Evolutionary conservation across 2,113 vertebrate species (phyloP).

Genomic region (Platysternon megacephalum): DNA sequence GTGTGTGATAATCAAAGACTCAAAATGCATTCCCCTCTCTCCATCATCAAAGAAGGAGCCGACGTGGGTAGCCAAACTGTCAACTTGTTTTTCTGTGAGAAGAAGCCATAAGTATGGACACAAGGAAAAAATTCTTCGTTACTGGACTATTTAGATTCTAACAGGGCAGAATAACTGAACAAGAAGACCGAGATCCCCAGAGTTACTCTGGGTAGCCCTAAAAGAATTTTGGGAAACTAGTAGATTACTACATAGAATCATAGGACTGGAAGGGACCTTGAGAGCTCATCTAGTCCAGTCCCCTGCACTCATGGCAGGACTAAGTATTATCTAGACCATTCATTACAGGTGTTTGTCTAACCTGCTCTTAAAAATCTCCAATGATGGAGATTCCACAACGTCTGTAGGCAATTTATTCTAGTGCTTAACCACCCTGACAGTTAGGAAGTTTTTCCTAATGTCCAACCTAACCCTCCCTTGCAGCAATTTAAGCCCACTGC

Average conservation of each 20-base stretch:
- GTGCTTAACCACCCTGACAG: no score
- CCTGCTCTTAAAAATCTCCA: no score
- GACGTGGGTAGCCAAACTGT: not conserved
- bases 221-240: not conserved
- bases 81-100: not conserved
- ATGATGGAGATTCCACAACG: no score
- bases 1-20: not conserved
- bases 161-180: not conserved
- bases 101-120: not conserved
- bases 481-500: no score
- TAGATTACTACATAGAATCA: not conserved
- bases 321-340: no score
- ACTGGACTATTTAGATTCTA: not conserved
- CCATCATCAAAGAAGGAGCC: not conserved
- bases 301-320: no score
- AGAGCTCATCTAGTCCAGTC: not conserved
- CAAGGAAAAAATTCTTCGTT: not conserved
- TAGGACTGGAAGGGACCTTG: not conserved
- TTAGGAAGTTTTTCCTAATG: no score
- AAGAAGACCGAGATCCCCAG: not conserved
- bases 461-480: no score
- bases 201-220: not conserved
- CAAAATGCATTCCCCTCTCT: not conserved
- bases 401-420: no score
- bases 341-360: no score